Percentiles rank a stretch among this genome's conserved stretches.
phyloP scores from a whole-genome alignment of 1,140 invertebrate species.

The Leptestheria dahalacensis region DNA sequence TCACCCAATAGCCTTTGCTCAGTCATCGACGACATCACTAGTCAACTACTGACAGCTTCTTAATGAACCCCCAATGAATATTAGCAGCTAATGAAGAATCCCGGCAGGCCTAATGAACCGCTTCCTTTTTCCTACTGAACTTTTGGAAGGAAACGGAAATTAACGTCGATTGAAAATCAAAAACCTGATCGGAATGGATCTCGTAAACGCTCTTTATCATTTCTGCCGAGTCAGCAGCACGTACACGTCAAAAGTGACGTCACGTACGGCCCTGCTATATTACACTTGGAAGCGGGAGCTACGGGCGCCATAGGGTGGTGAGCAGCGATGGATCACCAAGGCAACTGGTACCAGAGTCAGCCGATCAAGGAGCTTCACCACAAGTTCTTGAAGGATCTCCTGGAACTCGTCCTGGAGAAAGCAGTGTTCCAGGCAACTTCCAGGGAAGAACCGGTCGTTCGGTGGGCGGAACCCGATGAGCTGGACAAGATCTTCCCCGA shows the following conservation, averaged over 20 bases:
- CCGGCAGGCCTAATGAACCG: too few relatives aligned
- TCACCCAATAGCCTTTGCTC: too few relatives aligned
- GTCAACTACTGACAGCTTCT: too few relatives aligned
- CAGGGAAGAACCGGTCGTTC: conserved; percentile 45
- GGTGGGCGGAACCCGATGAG: conserved; percentile 53
- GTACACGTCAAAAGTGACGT: too few relatives aligned
- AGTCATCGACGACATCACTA: too few relatives aligned
- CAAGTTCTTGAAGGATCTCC: conserved; percentile 46
- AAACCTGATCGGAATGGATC: neutral
- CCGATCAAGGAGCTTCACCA: conserved; percentile 44
- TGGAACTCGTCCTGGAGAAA: conserved; percentile 51
- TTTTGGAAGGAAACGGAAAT: neutral
- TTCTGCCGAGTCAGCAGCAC: neutral
- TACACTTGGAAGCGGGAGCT: neutral
- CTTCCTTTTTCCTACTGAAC: neutral
- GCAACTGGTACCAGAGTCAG: conserved; percentile 18
- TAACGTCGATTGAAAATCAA: neutral
- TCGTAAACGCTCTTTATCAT: neutral
- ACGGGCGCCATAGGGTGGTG: neutral
- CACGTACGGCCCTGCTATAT: neutral
- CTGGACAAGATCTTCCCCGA: conserved; percentile 46
- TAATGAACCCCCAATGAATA: too few relatives aligned
- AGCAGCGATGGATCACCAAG: neutral
- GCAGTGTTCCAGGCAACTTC: conserved; percentile 57
- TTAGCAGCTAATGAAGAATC: too few relatives aligned